These are phyloP conservation scores for Holacanthella duospinosa DNA, from an alignment of 2,888 invertebrate genomes.

Conservation along the genomic window DNA sequence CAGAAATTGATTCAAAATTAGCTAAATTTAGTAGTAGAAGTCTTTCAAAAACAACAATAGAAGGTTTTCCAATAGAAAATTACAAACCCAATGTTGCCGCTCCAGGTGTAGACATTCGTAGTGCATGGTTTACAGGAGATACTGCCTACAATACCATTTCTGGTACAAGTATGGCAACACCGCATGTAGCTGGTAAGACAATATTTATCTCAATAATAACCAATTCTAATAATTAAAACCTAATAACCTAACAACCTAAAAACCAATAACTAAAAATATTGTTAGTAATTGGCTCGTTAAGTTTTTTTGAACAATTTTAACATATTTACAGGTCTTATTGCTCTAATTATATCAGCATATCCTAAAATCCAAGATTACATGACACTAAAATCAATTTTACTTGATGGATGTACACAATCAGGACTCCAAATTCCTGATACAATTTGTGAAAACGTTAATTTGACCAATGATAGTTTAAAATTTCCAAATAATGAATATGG, in stretches of 20 bases:
- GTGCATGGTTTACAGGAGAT: too few relatives aligned
- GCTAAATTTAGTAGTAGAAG: neutral
- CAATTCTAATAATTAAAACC: too few relatives aligned
- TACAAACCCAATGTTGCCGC: neutral
- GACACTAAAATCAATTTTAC: neutral
- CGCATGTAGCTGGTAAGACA: too few relatives aligned
- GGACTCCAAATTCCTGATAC: neutral
- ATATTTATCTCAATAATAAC: too few relatives aligned
- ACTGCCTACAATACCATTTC: too few relatives aligned
- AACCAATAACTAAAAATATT: too few relatives aligned
- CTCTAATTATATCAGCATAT: neutral
- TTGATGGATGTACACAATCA: neutral
- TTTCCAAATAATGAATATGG: conserved; percentile 2
- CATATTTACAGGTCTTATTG: neutral
- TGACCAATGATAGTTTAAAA: neutral
- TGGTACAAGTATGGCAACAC: too few relatives aligned
- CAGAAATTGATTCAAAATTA: neutral
- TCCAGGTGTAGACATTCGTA: neutral
- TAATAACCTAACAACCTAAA: too few relatives aligned
- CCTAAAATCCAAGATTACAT: neutral
- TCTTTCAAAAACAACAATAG: neutral
- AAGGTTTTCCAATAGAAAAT: neutral
- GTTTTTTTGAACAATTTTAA: neutral
- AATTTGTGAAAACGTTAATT: neutral
- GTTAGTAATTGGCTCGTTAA: neutral